Evolutionary conservation across 1,140 invertebrate genomes (phyloP).

Genomic region (Centruroides sculpturatus): DNA sequence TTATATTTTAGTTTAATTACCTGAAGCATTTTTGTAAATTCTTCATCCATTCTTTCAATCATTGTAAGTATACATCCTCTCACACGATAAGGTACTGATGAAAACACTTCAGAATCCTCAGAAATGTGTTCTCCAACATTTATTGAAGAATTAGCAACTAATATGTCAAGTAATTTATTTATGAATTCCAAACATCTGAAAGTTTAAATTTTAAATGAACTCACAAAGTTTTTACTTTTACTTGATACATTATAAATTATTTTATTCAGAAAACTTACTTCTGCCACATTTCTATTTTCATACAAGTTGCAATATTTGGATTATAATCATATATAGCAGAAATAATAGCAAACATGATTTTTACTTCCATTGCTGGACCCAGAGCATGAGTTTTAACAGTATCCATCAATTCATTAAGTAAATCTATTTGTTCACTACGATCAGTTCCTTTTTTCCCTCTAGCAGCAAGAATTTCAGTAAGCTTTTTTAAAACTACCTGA

Average conservation of each 20-base stretch:
- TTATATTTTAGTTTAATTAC: slow-evolving; percentile 31
- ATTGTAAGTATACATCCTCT: slow-evolving; percentile 83
- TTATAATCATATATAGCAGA: slow-evolving; percentile 97
- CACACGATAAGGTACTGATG: slow-evolving; percentile 37
- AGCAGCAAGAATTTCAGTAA: slow-evolving; percentile 85
- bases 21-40: slow-evolving; percentile 93
- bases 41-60: slow-evolving; percentile 86
- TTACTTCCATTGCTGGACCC: slow-evolving; percentile 70
- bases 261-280: slow-evolving; percentile 39
- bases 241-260: slow-evolving; percentile 12
- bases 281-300: slow-evolving; percentile 93
- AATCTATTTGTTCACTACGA: slow-evolving; percentile 75
- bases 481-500: slow-evolving; percentile 78
- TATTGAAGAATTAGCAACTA: slow-evolving; percentile 35
- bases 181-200: slow-evolving; percentile 35
- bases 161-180: slow-evolving; percentile 32
- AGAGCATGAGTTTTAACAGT: slow-evolving; percentile 75
- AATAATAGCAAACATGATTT: slow-evolving; percentile 87
- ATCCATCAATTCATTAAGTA: slow-evolving; percentile 74
- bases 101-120: slow-evolving; percentile 83
- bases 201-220: slow-evolving; percentile 5
- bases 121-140: slow-evolving; percentile 65
- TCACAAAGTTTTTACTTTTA: slow-evolving; percentile 2
- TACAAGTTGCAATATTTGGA: slow-evolving; percentile 90
- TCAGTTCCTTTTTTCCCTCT: slow-evolving; percentile 91